These are phyloP conservation scores for Drosophila sproati DNA, from an alignment of 1,140 invertebrate species.

Conservation along the genomic window DNA sequence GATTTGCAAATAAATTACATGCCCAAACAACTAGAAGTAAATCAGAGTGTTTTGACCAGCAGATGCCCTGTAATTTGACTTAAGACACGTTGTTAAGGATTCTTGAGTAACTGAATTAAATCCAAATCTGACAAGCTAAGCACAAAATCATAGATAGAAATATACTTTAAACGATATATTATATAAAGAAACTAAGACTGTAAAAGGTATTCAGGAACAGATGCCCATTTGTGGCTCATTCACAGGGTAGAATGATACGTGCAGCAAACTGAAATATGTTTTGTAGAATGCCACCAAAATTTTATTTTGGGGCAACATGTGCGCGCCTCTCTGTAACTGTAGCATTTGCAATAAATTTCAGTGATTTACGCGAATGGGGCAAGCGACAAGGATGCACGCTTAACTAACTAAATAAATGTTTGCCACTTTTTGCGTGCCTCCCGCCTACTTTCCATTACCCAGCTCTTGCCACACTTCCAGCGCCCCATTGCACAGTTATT, in stretches of 20 bases:
- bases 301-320: constrained; percentile 77
- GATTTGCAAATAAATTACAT: constrained; percentile 64
- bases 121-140: too few relatives aligned
- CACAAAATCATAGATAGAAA: too few relatives aligned
- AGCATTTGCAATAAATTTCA: constrained; percentile 73
- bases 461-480: constrained; percentile 5
- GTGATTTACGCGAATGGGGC: constrained; percentile 69
- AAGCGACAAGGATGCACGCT: constrained; percentile 39
- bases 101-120: too few relatives aligned
- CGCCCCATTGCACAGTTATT: constrained; percentile 61
- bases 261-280: constrained; percentile 77
- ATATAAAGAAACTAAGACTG: too few relatives aligned
- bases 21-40: constrained; percentile 19
- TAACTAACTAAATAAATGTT: constrained; percentile 77
- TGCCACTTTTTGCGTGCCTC: constrained; percentile 41
- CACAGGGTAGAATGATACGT: constrained; percentile 34
- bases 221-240: not conserved
- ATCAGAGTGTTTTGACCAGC: not conserved
- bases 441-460: constrained; percentile 14
- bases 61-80: not conserved
- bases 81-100: too few relatives aligned
- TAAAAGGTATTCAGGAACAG: too few relatives aligned
- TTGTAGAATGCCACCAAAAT: constrained; percentile 66
- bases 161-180: too few relatives aligned
- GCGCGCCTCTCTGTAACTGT: constrained; percentile 63